These are phyloP conservation scores for Drosophila murphyi DNA, from an alignment of 1,140 invertebrate genomes.

Conservation along the genomic window DNA sequence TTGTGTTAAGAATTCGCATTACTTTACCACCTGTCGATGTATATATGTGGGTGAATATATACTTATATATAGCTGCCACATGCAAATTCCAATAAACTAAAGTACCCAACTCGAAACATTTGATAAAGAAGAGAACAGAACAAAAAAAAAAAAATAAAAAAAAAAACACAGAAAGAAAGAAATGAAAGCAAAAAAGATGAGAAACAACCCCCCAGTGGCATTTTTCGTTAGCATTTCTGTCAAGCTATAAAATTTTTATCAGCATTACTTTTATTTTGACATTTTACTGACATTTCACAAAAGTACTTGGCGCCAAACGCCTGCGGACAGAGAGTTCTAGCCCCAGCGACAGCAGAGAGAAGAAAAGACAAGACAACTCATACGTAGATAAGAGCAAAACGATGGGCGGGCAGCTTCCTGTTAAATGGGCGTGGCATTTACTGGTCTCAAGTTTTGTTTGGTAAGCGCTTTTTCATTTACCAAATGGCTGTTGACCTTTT, in stretches of 20 bases:
- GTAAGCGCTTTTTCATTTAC: constrained; percentile 67
- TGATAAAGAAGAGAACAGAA: constrained; percentile 63
- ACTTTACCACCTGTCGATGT: constrained; percentile 52
- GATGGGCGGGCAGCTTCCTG: constrained; percentile 29
- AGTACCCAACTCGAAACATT: constrained; percentile 77
- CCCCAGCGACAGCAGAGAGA: not conserved
- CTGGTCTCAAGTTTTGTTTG: constrained; percentile 20
- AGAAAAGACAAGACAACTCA: constrained; percentile 3
- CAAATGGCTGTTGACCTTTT: constrained; percentile 78
- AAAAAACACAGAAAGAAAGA: constrained; percentile 12
- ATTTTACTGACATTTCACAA: constrained; percentile 78
- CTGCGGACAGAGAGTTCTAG: constrained; percentile 42
- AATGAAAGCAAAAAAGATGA: constrained; percentile 26
- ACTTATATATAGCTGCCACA: constrained; percentile 27
- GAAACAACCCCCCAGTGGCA: constrained; percentile 45
- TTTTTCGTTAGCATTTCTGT: constrained; percentile 69
- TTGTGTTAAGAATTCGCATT: constrained; percentile 32
- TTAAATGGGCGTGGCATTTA: constrained; percentile 42
- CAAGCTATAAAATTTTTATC: constrained; percentile 83
- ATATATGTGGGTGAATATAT: not conserved
- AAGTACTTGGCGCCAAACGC: constrained; percentile 61
- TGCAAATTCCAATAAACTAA: constrained; percentile 83
- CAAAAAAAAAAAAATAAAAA: too few relatives aligned
- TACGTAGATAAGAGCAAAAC: constrained; percentile 58
- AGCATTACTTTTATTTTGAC: constrained; percentile 83